Evolutionary conservation across 2,888 invertebrate genomes (phyloP), one percentile per base, ranked within the genome.

Genomic region (Antheraea yamamai): DNA sequence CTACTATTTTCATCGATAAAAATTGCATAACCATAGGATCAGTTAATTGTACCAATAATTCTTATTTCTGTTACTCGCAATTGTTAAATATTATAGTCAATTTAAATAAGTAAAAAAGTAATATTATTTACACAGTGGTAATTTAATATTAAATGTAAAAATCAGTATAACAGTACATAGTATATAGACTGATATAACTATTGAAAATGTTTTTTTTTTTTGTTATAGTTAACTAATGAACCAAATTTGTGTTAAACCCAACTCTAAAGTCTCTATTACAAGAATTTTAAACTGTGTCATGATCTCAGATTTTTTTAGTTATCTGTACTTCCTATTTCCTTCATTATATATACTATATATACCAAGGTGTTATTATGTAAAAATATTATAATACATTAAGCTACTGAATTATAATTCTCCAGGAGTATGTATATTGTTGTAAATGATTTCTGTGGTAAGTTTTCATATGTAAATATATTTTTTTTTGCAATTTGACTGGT

Each of bases 81-180:
- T 10, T 61, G 23, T 61, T 4, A 12, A 66, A 30, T 26, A 66
- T 18, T 66, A 66, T 30, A 64, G 10, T 61, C 61, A 61, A 61
- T 61, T 61, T 61, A 61, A 61, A 30, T 26, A 66, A 66, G 61
- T 66, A 66, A 66, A 66, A 14, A 30, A 70, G 66, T 66, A 75
- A 72, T 77, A 76, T 75, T 66, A 77, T 51, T 74, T 76, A 66
- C 14, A 30, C 64, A 30, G 16, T 30, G 16, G 16, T 66, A 66
- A 26, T 66, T 16, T 30, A 26, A 66, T 66, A 61, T 10, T 66
- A 26, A 66, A 30, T 61, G 61, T 26, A 66, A 66, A 66, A 66
- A 66, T 66, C 30, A 66, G 18, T 66, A 30, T 30, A 39, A 39
- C 35, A 39, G 26, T 30, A 30, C 4, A 30, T 66, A 66, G 26